A percentile compares a stretch with the other conserved stretches of the same genome.
These are phyloP conservation scores for Lapara coniferarum DNA, from an alignment of 2,888 invertebrate genomes.

Conservation along the genomic window DNA sequence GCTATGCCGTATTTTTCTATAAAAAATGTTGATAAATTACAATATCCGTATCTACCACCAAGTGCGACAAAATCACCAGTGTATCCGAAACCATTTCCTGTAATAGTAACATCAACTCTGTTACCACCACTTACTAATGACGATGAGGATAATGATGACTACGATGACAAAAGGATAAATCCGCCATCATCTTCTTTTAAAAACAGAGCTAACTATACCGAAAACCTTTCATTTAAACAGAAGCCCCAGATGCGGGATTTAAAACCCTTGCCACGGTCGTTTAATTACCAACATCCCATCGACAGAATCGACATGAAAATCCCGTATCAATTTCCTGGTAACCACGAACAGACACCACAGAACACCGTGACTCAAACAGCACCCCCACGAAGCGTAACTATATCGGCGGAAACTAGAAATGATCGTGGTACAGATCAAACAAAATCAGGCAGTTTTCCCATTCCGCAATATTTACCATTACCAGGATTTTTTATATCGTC, in stretches of 20 bases:
- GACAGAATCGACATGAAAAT: constrained; percentile 67
- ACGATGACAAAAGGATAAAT: constrained; percentile 45
- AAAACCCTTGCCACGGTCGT: constrained; percentile 49
- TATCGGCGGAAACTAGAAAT: constrained; percentile 62
- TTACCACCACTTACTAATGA: constrained; percentile 53
- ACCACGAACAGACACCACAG: constrained; percentile 41
- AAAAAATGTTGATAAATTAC: constrained; percentile 65
- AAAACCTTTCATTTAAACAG: constrained; percentile 40
- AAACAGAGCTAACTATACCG: constrained; percentile 51
- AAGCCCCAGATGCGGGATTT: constrained; percentile 52
- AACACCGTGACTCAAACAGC: constrained; percentile 49
- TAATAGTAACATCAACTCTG: constrained; percentile 60
- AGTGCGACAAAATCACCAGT: constrained; percentile 64
- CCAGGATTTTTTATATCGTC: constrained; percentile 65
- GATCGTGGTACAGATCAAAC: constrained; percentile 61
- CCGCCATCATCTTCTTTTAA: constrained; percentile 36
- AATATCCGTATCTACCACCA: constrained; percentile 66
- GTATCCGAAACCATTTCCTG: constrained; percentile 65
- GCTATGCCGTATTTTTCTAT: constrained; percentile 64
- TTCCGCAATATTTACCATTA: constrained; percentile 58
- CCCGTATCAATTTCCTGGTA: constrained; percentile 48
- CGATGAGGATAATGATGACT: constrained; percentile 53
- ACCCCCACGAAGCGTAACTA: constrained; percentile 62
- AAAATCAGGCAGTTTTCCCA: constrained; percentile 58
- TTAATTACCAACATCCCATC: constrained; percentile 57